Conservation (phyloP, 2,797 vertebrate genomes). For the Sciaenops ocellatus region DNA sequence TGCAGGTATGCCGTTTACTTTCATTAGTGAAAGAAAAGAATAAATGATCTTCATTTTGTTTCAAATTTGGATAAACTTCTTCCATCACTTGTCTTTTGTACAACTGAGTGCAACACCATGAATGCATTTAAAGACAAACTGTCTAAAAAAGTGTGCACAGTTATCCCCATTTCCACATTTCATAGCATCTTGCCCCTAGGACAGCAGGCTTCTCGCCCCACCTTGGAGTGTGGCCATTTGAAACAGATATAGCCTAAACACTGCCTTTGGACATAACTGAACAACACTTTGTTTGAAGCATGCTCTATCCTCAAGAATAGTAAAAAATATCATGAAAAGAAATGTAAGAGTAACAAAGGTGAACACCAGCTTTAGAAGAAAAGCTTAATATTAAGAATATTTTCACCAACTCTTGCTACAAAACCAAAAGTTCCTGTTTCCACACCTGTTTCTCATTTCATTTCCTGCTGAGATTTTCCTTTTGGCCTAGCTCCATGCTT, state of each 20-base stretch:
- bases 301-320: not conserved
- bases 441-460: constrained; percentile 22
- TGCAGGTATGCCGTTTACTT: not conserved
- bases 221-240: not conserved
- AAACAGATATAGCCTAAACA: not conserved
- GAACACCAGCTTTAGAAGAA: not conserved
- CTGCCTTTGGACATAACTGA: not conserved
- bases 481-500: constrained; percentile 35
- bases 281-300: not conserved
- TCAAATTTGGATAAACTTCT: not conserved
- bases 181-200: not conserved
- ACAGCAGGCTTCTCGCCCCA: not conserved
- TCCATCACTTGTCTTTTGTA: not conserved
- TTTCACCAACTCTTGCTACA: not conserved
- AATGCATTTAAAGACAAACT: not conserved
- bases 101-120: not conserved
- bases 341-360: not conserved
- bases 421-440: not conserved
- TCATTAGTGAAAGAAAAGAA: not conserved
- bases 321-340: not conserved
- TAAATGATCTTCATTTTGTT: not conserved
- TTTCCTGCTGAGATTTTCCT: constrained; percentile 39
- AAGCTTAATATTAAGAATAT: not conserved
- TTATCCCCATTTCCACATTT: constrained; percentile 1
- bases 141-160: not conserved